A percentile compares a stretch with the other conserved stretches of the same genome.
Conservation (phyloP, 2,888 invertebrate genomes). For the Mythimna pallens region DNA sequence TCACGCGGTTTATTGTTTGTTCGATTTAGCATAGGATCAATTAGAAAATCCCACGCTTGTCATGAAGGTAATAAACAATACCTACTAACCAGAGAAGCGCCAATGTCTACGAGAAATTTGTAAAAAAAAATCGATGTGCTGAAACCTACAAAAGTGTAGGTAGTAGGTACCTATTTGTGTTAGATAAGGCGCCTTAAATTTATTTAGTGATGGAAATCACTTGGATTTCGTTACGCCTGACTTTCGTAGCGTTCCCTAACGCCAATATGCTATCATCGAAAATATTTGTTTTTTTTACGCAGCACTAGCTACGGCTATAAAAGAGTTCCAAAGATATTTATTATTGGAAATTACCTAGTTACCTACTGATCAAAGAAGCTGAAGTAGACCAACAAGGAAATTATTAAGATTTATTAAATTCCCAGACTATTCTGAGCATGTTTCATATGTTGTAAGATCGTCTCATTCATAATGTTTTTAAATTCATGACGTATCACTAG, state of each 20-base stretch:
- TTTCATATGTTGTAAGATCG: conserved; percentile 23
- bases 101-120: conserved; percentile 8
- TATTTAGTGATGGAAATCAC: conserved; percentile 49
- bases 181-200: conserved; percentile 49
- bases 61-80: conserved; percentile 10
- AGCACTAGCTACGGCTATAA: not conserved
- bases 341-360: not conserved
- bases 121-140: not conserved
- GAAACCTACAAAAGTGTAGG: not conserved
- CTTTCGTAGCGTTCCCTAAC: conserved; percentile 38
- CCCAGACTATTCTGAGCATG: conserved; percentile 12
- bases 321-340: not conserved
- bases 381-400: not conserved
- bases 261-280: conserved; percentile 8
- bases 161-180: conserved; percentile 31
- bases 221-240: conserved; percentile 25
- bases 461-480: conserved; percentile 36
- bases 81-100: not conserved
- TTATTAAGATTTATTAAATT: conserved; percentile 16
- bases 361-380: not conserved
- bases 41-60: conserved; percentile 20
- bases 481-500: conserved; percentile 32
- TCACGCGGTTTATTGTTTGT: conserved; percentile 29
- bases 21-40: conserved; percentile 25
- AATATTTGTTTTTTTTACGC: conserved; percentile 6